Percentiles rank a stretch among this genome's conserved stretches.
phyloP scores from a whole-genome alignment of 2,888 invertebrate species.

The Eristalinus aeneus region DNA sequence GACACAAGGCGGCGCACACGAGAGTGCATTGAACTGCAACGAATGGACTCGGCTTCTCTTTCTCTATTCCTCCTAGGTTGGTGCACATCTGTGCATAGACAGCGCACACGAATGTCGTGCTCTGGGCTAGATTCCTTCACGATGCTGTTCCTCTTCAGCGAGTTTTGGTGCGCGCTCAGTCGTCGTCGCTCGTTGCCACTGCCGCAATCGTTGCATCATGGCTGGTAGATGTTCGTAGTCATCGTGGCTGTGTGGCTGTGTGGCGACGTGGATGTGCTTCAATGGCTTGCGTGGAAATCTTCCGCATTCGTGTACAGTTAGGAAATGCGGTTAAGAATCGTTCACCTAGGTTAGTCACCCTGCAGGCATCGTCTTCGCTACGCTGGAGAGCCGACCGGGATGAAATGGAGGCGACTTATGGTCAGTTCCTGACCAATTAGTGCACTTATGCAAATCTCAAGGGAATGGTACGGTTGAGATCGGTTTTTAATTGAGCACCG shows the following conservation, averaged over 20 bases:
- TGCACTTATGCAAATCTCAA: slow-evolving; percentile 46
- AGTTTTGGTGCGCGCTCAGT: slow-evolving; percentile 2
- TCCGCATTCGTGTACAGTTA: slow-evolving; percentile 59
- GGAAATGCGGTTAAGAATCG: slow-evolving; percentile 43
- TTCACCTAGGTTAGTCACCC: slow-evolving; percentile 58
- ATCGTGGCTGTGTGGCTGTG: background rate
- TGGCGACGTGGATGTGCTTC: background rate
- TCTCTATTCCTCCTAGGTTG: background rate
- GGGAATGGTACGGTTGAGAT: slow-evolving; percentile 36
- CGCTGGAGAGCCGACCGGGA: background rate
- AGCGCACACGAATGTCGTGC: slow-evolving; percentile 29
- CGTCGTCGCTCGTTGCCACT: background rate
- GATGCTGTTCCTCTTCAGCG: slow-evolving; percentile 23
- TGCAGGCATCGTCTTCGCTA: background rate
- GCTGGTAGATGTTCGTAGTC: slow-evolving; percentile 28
- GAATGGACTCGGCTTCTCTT: background rate
- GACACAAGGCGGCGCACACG: background rate
- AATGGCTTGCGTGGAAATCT: slow-evolving; percentile 61
- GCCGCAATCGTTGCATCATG: background rate
- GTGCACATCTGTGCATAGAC: background rate
- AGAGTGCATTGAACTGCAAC: slow-evolving; percentile 44
- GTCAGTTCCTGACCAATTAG: slow-evolving; percentile 20
- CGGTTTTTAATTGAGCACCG: slow-evolving; percentile 3
- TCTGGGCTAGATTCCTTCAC: slow-evolving; percentile 16
- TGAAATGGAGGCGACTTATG: background rate